phyloP scores from a whole-genome alignment of 2,797 vertebrate genomes.

The Tragelaphus eurycerus region DNA sequence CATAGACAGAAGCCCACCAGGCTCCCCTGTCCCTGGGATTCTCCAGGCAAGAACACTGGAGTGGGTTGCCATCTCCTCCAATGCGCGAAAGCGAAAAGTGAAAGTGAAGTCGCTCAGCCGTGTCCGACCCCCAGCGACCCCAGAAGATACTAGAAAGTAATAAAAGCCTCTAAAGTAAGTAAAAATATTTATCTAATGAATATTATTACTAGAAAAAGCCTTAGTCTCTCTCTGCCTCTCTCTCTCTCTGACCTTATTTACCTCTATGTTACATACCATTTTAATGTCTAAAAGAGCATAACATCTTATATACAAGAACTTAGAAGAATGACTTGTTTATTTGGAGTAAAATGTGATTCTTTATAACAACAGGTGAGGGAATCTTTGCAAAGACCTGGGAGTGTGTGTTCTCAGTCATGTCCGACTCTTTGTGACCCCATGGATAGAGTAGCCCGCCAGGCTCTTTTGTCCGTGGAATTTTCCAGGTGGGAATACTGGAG shows the following conservation, averaged over 20 bases:
- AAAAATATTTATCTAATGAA: neutral
- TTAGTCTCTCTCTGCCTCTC: neutral
- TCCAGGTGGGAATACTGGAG: neutral
- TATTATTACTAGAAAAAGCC: neutral
- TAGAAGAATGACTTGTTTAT: neutral
- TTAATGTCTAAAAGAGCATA: neutral
- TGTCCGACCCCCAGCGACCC: too few species aligned
- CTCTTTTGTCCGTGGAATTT: neutral
- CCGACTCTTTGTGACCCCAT: neutral
- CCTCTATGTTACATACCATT: neutral
- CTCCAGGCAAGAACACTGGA: too few species aligned
- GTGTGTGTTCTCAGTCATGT: neutral
- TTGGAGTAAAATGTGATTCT: neutral
- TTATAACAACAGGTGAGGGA: neutral
- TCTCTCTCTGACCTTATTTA: neutral
- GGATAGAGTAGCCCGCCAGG: neutral
- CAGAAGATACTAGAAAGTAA: neutral
- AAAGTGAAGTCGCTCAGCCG: too few species aligned
- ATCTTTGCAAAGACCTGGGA: neutral
- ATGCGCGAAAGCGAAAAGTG: too few species aligned
- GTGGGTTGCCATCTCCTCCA: too few species aligned
- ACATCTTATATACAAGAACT: neutral
- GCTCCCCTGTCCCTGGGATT: too few species aligned
- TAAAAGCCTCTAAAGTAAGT: neutral
- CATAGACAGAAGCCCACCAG: too few species aligned